Base-by-base conservation (phyloP, 2,888 invertebrate genomes). In the Melieria picta region DNA sequence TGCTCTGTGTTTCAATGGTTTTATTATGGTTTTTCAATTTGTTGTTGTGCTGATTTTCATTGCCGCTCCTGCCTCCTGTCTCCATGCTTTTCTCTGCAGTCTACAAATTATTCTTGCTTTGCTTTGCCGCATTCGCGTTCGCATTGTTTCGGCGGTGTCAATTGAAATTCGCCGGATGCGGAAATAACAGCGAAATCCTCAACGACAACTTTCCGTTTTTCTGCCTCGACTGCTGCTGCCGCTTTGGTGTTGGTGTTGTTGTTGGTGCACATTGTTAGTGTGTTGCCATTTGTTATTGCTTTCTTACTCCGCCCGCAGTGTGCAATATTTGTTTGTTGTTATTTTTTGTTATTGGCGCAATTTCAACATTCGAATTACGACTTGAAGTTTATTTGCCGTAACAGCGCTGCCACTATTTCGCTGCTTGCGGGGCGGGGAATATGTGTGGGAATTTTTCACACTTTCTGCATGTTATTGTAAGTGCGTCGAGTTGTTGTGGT, bases 121-220 rank as follows among this genome's bases (percentile, higher is more conserved):
- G 50, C 50, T 50, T 50, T 52, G 52, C 7, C 13, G 52, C 13
- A n/a, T 56, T 52, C 11, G 10, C 30, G 16, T 45, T 7, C 48
- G 4, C 6, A 10, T 57, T 7, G 42, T 66, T 66, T 42, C n/a
- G 62, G 16, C 56, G 58, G 56, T 63, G 66, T 73, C 60, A 65
- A 66, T 71, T 65, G 64, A 46, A 58, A 67, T 71, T 67, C 71
- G 62, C 56, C 57, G 67, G 61, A 57, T 60, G 52, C 65, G 71
- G 62, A 71, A 74, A 71, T 74, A 62, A 42, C 50, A 42, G 60
- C 56, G 65, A 43, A 71, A 56, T 56, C 16, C 46, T 52, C 47
- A 46, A 57, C 60, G 16, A 30, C 48, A 47, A 63, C 45, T 52
- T 30, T 48, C 48, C 55, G 43, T 16, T 46, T 65, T 60, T 9